Evolutionary conservation across 1,140 invertebrate genomes (phyloP).

Genomic region (Popillia japonica): DNA sequence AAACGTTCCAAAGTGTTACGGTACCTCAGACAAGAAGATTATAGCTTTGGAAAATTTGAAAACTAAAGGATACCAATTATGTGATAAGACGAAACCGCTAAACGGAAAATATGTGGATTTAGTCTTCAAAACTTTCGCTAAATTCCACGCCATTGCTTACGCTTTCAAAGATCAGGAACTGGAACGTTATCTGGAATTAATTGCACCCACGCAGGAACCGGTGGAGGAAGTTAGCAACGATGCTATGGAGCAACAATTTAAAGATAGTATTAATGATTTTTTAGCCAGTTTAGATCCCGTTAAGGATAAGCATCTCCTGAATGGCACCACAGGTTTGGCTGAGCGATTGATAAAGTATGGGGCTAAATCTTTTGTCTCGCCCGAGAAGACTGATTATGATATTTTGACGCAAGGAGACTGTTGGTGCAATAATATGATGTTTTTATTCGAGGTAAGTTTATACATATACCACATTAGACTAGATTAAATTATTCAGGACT

Average conservation of each 20-base stretch:
- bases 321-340: background rate
- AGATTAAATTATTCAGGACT: background rate
- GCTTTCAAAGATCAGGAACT: conserved; percentile 23
- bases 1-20: conserved; percentile 58
- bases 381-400: conserved; percentile 40
- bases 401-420: conserved; percentile 65
- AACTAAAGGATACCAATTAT: background rate
- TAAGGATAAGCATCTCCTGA: background rate
- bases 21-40: conserved; percentile 61
- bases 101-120: background rate
- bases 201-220: background rate
- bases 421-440: conserved; percentile 67
- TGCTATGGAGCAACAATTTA: background rate
- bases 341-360: background rate
- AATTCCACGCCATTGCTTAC: conserved; percentile 33
- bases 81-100: background rate
- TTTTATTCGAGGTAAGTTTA: conserved; percentile 59
- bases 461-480: background rate
- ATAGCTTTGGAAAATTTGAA: conserved; percentile 38
- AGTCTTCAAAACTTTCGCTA: conserved; percentile 17
- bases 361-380: background rate
- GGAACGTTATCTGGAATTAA: background rate
- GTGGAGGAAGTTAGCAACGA: background rate
- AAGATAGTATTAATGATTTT: background rate
- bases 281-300: conserved; percentile 10